Conservation (phyloP, 2,888 invertebrate genomes). For the Troides aeacus region DNA sequence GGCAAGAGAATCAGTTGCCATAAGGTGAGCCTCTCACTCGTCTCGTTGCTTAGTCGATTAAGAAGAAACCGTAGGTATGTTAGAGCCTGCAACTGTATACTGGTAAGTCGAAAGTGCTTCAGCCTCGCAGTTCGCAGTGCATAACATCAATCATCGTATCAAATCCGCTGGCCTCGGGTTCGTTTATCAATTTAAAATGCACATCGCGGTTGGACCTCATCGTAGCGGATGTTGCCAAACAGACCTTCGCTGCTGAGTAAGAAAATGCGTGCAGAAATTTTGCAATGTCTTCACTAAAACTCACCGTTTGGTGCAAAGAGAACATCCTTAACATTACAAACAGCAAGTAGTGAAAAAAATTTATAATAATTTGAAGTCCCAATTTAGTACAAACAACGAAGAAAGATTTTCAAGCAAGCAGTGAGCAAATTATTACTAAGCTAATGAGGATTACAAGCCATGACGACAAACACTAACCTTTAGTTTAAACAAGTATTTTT, state of each 20-base stretch:
- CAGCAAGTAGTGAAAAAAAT: no score
- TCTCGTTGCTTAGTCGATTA: no score
- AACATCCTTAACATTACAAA: background rate
- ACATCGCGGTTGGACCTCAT: slow-evolving; percentile 25
- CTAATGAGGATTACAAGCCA: no score
- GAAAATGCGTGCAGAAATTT: slow-evolving; percentile 51
- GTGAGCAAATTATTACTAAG: no score
- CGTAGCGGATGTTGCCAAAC: slow-evolving; percentile 22
- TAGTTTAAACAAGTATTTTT: no score
- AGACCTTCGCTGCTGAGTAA: slow-evolving; percentile 37
- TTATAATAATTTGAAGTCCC: no score
- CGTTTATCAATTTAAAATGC: slow-evolving; percentile 14
- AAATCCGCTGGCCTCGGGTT: slow-evolving; percentile 16
- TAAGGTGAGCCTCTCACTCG: no score
- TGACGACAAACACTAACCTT: no score
- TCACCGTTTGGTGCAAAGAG: slow-evolving; percentile 23
- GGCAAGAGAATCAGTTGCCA: no score
- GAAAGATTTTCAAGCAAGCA: no score
- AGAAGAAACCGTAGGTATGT: background rate
- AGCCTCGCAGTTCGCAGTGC: background rate
- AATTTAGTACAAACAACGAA: no score
- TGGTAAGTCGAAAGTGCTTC: slow-evolving; percentile 2
- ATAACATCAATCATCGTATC: slow-evolving; percentile 11
- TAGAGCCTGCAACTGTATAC: background rate
- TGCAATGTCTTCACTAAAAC: slow-evolving; percentile 55